Evolutionary conservation across 2,888 invertebrate species (phyloP).

Genomic region (Tridacna crocea): DNA sequence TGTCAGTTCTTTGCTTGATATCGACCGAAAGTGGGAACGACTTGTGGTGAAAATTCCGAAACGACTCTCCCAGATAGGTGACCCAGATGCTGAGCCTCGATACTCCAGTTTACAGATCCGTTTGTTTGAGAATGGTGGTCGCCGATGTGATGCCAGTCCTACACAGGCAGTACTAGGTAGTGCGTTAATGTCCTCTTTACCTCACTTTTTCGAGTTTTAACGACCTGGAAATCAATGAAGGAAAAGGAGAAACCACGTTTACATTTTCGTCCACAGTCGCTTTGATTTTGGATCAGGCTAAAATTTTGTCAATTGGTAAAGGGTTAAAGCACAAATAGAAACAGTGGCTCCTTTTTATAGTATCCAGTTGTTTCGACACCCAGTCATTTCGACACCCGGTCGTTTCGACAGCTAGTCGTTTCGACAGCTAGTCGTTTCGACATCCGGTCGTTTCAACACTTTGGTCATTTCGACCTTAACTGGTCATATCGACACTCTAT

Average conservation of each 20-base stretch:
- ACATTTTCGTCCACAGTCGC: not conserved
- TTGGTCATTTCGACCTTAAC: no score
- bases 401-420: no score
- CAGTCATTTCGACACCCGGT: no score
- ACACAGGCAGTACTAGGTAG: constrained; percentile 58
- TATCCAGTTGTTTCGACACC: no score
- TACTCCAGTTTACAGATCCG: constrained; percentile 60
- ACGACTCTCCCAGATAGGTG: constrained; percentile 55
- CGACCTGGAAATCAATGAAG: no score
- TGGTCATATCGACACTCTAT: no score
- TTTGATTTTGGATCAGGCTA: no score
- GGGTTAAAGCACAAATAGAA: not conserved
- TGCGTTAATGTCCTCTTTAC: not conserved
- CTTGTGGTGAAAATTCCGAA: constrained; percentile 69
- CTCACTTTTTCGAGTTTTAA: no score
- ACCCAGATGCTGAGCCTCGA: constrained; percentile 49
- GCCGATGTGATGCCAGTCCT: constrained; percentile 62
- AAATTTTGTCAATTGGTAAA: no score
- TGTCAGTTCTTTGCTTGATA: constrained; percentile 66
- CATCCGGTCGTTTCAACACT: no score
- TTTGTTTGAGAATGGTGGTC: constrained; percentile 59
- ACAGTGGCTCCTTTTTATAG: no score
- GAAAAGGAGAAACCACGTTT: not conserved
- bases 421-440: no score
- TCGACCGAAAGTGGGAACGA: constrained; percentile 71